phyloP scores from a whole-genome alignment of 2,888 invertebrate species.

The Cybosia mesomella region DNA sequence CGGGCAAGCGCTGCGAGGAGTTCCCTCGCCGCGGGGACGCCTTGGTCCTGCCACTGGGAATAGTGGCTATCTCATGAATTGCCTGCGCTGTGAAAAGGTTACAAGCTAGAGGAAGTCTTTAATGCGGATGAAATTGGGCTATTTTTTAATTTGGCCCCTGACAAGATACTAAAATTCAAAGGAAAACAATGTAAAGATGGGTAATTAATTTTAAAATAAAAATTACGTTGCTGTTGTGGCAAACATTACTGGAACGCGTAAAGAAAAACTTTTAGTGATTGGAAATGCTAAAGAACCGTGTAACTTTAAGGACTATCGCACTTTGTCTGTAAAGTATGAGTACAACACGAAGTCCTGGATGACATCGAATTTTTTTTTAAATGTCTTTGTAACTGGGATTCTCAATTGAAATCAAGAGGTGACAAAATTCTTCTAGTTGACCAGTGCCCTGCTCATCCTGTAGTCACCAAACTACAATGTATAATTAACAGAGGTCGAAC shows the following conservation, averaged over 20 bases:
- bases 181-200: not conserved
- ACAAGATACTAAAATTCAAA: conserved; percentile 49
- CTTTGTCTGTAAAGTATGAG: conserved; percentile 9
- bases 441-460: conserved; percentile 56
- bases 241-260: conserved; percentile 2
- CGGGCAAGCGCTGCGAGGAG: too few species aligned
- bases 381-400: conserved; percentile 51
- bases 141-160: conserved; percentile 51
- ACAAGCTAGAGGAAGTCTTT: conserved; percentile 46
- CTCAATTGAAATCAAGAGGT: conserved; percentile 41
- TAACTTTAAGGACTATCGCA: not conserved
- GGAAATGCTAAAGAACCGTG: conserved; percentile 4
- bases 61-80: conserved; percentile 45
- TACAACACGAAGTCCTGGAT: conserved; percentile 38
- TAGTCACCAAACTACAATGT: conserved; percentile 37
- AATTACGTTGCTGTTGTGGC: conserved; percentile 1
- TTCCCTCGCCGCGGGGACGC: too few species aligned
- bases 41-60: too few species aligned
- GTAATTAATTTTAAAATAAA: not conserved
- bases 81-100: conserved; percentile 47
- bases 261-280: conserved; percentile 9
- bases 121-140: conserved; percentile 55
- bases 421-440: conserved; percentile 56
- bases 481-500: conserved; percentile 25
- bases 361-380: conserved; percentile 21